These are phyloP conservation scores for Catocala sponsa DNA, from an alignment of 2,888 invertebrate genomes.

Conservation along the genomic window DNA sequence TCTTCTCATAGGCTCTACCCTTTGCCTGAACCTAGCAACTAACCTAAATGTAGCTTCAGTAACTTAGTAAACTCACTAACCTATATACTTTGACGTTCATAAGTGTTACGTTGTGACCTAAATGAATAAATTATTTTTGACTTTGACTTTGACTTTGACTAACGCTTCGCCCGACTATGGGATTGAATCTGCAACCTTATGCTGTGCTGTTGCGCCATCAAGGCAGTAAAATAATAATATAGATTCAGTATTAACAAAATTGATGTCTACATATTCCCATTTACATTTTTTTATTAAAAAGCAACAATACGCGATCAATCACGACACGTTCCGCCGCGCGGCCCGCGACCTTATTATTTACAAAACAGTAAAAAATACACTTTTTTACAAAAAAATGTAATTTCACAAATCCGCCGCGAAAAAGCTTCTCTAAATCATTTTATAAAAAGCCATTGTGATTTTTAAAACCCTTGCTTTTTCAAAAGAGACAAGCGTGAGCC, in stretches of 20 bases:
- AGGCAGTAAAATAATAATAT: no score
- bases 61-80: no score
- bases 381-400: slow-evolving; percentile 64
- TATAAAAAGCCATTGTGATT: slow-evolving; percentile 81
- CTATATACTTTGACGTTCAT: no score
- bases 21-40: no score
- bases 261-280: slow-evolving; percentile 31
- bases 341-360: slow-evolving; percentile 61
- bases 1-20: no score
- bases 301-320: slow-evolving; percentile 75
- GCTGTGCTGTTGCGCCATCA: no score
- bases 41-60: no score
- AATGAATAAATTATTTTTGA: no score
- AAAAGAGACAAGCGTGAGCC: slow-evolving; percentile 81
- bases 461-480: slow-evolving; percentile 82
- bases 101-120: no score
- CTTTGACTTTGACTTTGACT: no score
- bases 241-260: slow-evolving; percentile 12
- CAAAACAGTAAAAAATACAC: slow-evolving; percentile 63
- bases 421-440: slow-evolving; percentile 81
- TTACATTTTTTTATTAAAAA: slow-evolving; percentile 47
- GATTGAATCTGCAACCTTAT: no score
- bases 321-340: slow-evolving; percentile 66
- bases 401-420: slow-evolving; percentile 72
- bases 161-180: no score